These are phyloP conservation scores for Acrocephalus scirpaceus DNA, from an alignment of 2,797 vertebrate genomes.

Conservation along the genomic window DNA sequence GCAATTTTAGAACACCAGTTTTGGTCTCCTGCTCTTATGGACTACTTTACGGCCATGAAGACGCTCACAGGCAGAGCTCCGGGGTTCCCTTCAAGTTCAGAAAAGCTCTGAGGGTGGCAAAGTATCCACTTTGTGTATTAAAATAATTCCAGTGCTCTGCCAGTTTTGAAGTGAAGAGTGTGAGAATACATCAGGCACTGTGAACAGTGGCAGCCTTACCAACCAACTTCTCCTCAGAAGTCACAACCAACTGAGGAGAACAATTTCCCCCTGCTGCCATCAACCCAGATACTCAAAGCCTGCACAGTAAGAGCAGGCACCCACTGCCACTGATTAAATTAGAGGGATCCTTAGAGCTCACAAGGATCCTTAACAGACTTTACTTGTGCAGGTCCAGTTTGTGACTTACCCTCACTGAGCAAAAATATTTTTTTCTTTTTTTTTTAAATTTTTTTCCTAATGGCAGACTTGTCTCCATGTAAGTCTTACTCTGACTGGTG, in stretches of 20 bases:
- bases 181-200: not conserved
- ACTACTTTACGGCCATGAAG: not conserved
- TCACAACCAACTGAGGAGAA: not conserved
- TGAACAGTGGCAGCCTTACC: not conserved
- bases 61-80: not conserved
- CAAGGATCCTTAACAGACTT: not conserved
- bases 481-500: not conserved
- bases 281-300: not conserved
- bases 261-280: not conserved
- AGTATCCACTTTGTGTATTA: not conserved
- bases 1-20: not conserved
- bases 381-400: not conserved
- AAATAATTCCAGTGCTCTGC: not conserved
- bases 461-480: not conserved
- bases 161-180: not conserved
- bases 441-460: not conserved
- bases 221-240: not conserved
- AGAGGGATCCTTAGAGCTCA: not conserved
- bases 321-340: not conserved
- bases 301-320: not conserved
- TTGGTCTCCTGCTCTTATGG: not conserved
- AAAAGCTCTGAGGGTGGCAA: not conserved
- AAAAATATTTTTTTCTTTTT: not conserved
- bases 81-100: not conserved
- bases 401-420: not conserved